Conservation (phyloP, 2,797 vertebrate genomes). For the Cuculus canorus region DNA sequence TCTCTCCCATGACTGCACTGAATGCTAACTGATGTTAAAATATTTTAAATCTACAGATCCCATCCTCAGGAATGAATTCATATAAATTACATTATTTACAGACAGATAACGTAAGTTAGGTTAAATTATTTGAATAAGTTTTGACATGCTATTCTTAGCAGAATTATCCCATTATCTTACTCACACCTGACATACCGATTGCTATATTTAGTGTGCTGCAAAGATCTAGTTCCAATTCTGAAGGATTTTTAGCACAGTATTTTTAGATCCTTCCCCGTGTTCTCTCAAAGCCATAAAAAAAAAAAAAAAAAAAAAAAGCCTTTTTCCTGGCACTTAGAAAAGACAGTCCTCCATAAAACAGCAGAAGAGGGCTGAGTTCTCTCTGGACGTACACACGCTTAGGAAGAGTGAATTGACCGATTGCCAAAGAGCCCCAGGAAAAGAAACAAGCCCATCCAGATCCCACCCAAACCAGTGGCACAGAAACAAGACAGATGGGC, state of each 20-base stretch:
- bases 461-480: background rate
- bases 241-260: background rate
- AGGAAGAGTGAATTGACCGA: background rate
- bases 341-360: background rate
- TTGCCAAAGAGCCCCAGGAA: background rate
- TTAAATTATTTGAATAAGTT: background rate
- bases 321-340: background rate
- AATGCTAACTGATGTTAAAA: background rate
- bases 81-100: background rate
- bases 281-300: background rate
- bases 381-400: background rate
- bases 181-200: background rate
- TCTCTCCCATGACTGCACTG: background rate
- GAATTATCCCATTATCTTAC: conserved; percentile 4
- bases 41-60: background rate
- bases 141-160: background rate
- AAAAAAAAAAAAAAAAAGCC: too few relatives aligned
- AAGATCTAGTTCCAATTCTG: background rate
- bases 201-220: background rate
- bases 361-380: background rate
- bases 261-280: background rate
- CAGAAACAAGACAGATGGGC: conserved; percentile 25
- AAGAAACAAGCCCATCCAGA: background rate
- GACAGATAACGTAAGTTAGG: background rate
- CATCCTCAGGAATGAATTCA: background rate